Percentiles rank a stretch among this genome's conserved stretches.
Evolutionary conservation across 1,140 invertebrate genomes (phyloP).

Genomic region (Drosophila gunungcola): DNA sequence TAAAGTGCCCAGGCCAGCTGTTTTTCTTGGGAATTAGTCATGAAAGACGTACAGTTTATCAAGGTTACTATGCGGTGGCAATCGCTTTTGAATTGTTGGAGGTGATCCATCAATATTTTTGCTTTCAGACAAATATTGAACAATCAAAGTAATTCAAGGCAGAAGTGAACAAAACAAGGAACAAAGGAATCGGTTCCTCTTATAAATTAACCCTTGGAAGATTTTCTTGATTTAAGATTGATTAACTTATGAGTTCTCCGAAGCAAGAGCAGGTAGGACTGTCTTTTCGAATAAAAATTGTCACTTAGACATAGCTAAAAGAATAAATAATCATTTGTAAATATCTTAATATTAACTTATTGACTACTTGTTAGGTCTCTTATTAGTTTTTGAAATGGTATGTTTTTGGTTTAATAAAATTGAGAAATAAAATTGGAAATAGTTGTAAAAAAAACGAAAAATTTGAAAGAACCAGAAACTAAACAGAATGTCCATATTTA

Average conservation of each 20-base stretch:
- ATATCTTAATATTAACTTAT: too few species aligned
- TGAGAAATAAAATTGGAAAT: too few species aligned
- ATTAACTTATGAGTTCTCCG: neutral
- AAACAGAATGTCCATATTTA: too few species aligned
- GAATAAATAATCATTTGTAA: fast-evolving
- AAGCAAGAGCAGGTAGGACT: neutral
- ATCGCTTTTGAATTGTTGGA: slow-evolving; percentile 21
- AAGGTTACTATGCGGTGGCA: slow-evolving; percentile 29
- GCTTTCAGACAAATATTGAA: slow-evolving; percentile 22
- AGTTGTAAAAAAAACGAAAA: too few species aligned
- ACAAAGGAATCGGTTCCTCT: slow-evolving; percentile 10
- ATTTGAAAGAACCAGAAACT: too few species aligned
- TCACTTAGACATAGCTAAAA: neutral
- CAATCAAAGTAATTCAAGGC: slow-evolving; percentile 14
- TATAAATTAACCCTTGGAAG: slow-evolving; percentile 31
- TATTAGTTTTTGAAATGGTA: too few species aligned
- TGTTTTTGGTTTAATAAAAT: too few species aligned
- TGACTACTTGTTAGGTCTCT: too few species aligned
- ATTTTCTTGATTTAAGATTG: slow-evolving; percentile 20
- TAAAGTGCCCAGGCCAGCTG: slow-evolving; percentile 31
- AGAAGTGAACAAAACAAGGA: slow-evolving; percentile 25
- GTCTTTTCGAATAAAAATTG: neutral
- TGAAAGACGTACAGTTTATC: slow-evolving; percentile 30
- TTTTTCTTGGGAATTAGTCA: slow-evolving; percentile 39
- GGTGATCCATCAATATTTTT: slow-evolving; percentile 42